Evolutionary conservation across 2,113 vertebrate genomes (phyloP).

Genomic region (Chrysochloris asiatica): DNA sequence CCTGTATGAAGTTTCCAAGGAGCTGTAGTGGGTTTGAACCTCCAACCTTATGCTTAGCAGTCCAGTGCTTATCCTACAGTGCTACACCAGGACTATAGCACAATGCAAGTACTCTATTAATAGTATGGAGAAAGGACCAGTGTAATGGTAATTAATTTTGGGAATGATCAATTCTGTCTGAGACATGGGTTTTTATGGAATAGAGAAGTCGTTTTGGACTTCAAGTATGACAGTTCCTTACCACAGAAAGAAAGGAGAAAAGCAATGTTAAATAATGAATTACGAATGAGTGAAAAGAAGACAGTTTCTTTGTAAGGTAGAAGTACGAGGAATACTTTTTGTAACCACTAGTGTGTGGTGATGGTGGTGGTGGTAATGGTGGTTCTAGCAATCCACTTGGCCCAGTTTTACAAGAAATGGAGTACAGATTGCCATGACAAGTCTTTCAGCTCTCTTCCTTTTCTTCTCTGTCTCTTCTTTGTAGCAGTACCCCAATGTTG

Average conservation of each 20-base stretch:
- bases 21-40: too few relatives aligned
- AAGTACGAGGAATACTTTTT: neutral
- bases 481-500: too few relatives aligned
- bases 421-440: neutral
- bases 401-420: neutral
- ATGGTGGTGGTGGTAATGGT: neutral
- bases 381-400: fast-evolving
- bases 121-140: too few relatives aligned
- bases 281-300: neutral
- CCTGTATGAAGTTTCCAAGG: too few relatives aligned
- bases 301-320: neutral
- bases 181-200: neutral
- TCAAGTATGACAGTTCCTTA: neutral
- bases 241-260: neutral
- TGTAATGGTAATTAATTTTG: neutral
- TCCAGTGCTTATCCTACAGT: too few relatives aligned
- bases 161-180: neutral
- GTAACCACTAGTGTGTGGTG: fast-evolving
- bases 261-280: neutral
- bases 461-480: too few relatives aligned
- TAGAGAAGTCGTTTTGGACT: neutral
- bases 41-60: too few relatives aligned
- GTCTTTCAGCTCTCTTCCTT: neutral
- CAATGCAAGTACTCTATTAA: too few relatives aligned
- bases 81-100: too few relatives aligned